Percentiles rank a stretch among this genome's conserved stretches.
Evolutionary conservation across 2,888 invertebrate genomes (phyloP).

Genomic region (Drosophila ezoana): DNA sequence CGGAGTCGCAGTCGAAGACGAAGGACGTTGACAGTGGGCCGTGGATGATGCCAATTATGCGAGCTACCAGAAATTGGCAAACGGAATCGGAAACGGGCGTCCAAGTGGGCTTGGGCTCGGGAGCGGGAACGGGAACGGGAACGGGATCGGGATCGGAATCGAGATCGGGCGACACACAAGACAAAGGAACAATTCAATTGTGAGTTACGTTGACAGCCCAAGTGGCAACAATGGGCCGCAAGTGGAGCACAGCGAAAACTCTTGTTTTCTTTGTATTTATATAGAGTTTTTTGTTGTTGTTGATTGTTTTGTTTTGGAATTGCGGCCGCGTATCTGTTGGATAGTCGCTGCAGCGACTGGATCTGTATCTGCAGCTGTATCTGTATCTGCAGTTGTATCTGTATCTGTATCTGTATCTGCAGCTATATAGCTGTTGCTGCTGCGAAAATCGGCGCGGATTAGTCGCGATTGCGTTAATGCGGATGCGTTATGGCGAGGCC

Average conservation of each 20-base stretch:
- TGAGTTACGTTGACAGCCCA: conserved; percentile 73
- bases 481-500: conserved; percentile 45
- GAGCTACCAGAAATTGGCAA: conserved; percentile 18
- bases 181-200: conserved; percentile 80
- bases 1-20: too few relatives aligned
- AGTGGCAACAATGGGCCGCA: conserved; percentile 69
- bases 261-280: conserved; percentile 12
- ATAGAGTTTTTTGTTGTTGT: conserved; percentile 1
- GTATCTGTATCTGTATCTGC: conserved; percentile 23
- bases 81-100: conserved; percentile 26
- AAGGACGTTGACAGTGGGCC: conserved; percentile 26
- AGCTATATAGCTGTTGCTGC: conserved; percentile 14
- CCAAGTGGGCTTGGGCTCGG: neutral
- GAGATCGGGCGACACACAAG: conserved; percentile 27
- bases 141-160: neutral
- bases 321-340: conserved; percentile 22
- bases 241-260: conserved; percentile 57
- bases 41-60: conserved; percentile 62
- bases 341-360: neutral
- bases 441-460: conserved; percentile 47
- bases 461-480: conserved; percentile 51
- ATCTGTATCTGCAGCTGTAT: conserved; percentile 16
- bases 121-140: neutral
- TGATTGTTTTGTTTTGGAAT: neutral
- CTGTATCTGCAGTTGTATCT: conserved; percentile 23